These are phyloP conservation scores for Hormaphis cornu DNA, from an alignment of 1,140 invertebrate species.

Conservation along the genomic window DNA sequence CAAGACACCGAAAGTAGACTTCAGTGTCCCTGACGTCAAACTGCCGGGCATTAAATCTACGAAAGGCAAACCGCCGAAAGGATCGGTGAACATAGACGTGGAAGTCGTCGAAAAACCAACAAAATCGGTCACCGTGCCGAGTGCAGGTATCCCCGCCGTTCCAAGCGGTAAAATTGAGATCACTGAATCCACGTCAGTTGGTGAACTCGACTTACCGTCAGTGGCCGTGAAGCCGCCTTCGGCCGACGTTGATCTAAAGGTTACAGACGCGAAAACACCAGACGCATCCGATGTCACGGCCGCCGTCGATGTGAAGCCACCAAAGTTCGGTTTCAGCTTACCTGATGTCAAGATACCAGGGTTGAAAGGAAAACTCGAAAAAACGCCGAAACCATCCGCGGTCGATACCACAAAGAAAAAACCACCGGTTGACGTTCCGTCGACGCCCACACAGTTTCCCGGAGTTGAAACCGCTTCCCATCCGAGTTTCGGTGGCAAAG, in stretches of 20 bases:
- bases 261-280: not conserved
- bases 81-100: not conserved
- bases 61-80: not conserved
- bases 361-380: not conserved
- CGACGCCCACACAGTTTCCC: no score
- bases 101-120: not conserved
- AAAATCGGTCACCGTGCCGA: not conserved
- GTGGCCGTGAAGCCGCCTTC: no score
- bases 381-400: no score
- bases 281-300: not conserved
- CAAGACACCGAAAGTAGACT: not conserved
- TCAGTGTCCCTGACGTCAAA: not conserved
- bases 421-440: no score
- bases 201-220: not conserved
- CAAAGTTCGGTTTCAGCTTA: not conserved
- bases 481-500: no score
- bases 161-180: not conserved
- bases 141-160: no score
- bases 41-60: not conserved
- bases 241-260: no score
- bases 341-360: not conserved
- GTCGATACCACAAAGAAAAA: no score
- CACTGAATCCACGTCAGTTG: no score
- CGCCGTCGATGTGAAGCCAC: not conserved
- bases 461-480: no score